These are phyloP conservation scores for Coccyzus lansbergi DNA, from an alignment of 2,797 vertebrate genomes.

Conservation along the genomic window DNA sequence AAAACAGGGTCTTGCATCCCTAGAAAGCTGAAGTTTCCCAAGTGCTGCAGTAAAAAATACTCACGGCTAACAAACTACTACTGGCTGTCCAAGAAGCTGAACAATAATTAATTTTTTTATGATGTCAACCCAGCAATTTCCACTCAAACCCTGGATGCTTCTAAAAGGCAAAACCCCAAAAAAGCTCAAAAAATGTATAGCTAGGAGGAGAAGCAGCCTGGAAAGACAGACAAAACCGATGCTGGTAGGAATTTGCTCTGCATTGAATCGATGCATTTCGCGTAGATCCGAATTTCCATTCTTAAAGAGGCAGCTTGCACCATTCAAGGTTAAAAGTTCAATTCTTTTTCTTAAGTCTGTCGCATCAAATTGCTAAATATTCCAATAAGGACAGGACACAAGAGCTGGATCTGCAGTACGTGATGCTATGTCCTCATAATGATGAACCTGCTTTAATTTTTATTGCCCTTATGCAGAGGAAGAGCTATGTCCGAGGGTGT, in stretches of 20 bases:
- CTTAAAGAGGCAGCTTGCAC: slow-evolving; percentile 13
- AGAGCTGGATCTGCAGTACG: neutral
- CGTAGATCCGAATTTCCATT: neutral
- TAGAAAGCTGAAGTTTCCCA: slow-evolving; percentile 58
- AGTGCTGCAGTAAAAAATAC: slow-evolving; percentile 1
- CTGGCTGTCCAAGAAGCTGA: neutral
- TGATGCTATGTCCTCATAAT: neutral
- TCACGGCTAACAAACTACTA: neutral
- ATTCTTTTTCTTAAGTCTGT: neutral
- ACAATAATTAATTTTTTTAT: neutral
- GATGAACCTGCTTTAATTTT: neutral
- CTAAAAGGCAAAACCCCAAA: neutral
- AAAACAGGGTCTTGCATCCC: slow-evolving; percentile 26
- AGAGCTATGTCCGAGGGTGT: neutral
- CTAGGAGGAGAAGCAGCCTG: neutral
- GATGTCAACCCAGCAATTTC: neutral
- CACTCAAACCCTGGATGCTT: neutral
- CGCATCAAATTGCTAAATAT: neutral
- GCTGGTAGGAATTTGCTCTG: slow-evolving; percentile 14
- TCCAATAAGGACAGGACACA: neutral
- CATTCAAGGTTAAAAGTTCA: slow-evolving; percentile 70
- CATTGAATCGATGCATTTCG: neutral
- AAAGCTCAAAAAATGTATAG: slow-evolving; percentile 7
- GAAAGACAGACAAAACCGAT: neutral
- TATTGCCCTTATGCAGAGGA: neutral